Evolutionary conservation across 2,888 invertebrate species (phyloP).

Genomic region (Ecliptopera silaceata): DNA sequence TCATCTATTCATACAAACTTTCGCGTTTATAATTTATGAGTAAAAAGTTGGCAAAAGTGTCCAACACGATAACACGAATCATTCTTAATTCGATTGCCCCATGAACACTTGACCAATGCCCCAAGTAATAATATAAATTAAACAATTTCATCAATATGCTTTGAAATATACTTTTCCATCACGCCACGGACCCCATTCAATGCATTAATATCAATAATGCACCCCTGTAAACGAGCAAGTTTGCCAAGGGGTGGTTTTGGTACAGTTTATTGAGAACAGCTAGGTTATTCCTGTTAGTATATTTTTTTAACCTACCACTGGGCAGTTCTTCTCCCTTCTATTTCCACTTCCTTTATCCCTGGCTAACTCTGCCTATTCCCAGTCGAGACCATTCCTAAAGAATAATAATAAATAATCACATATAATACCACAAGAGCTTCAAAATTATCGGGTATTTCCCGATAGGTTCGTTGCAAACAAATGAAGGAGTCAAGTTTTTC

Average conservation of each 20-base stretch:
- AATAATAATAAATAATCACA: no score
- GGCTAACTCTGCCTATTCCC: no score
- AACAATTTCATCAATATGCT: slow-evolving; percentile 27
- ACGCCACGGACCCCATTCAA: slow-evolving; percentile 36
- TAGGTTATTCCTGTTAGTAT: neutral
- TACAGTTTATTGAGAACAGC: slow-evolving; percentile 2
- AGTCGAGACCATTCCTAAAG: no score
- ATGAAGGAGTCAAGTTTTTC: no score
- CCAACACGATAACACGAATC: slow-evolving; percentile 21
- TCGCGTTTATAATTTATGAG: no score
- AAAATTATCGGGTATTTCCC: no score
- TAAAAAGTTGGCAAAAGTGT: slow-evolving; percentile 18
- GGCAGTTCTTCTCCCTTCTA: no score
- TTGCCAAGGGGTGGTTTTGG: slow-evolving; percentile 20
- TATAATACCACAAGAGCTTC: no score
- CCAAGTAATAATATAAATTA: slow-evolving; percentile 16
- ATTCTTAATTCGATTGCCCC: neutral
- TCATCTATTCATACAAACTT: no score
- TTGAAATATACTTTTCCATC: slow-evolving; percentile 40
- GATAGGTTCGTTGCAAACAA: no score
- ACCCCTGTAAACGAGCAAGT: slow-evolving; percentile 20
- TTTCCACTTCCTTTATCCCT: no score
- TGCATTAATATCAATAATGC: slow-evolving; percentile 42
- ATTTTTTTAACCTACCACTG: no score
- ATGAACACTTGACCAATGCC: slow-evolving; percentile 13